Percentiles rank a stretch among this genome's conserved stretches.
Evolutionary conservation across 1,140 invertebrate species (phyloP).

Genomic region (Tetragnatha versicolor): DNA sequence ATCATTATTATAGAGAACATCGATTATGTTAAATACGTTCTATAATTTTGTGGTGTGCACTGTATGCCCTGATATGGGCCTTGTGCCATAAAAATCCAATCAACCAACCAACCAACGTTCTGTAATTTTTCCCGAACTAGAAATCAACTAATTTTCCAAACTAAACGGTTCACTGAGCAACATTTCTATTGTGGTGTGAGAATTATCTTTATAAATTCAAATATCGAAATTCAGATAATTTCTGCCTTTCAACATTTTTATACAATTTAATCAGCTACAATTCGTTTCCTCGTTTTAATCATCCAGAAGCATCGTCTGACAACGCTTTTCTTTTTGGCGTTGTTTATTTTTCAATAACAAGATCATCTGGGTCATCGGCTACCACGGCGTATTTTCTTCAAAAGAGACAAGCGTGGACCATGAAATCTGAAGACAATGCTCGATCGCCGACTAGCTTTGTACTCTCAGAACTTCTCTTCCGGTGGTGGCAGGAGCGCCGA

Average conservation of each 20-base stretch:
- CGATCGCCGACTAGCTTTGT: neutral
- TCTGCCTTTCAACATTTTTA: neutral
- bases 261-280: neutral
- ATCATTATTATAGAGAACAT: no score
- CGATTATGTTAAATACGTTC: no score
- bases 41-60: no score
- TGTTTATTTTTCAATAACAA: conserved; percentile 9
- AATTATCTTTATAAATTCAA: neutral
- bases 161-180: neutral
- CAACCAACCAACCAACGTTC: no score
- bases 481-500: no score
- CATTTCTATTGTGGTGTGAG: no score
- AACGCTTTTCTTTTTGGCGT: conserved; percentile 2
- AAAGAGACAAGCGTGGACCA: no score
- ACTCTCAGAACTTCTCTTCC: no score
- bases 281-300: neutral
- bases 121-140: neutral
- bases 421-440: neutral
- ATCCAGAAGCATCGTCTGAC: neutral
- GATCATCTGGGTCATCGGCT: conserved; percentile 12
- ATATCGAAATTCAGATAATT: neutral
- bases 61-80: no score
- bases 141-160: neutral
- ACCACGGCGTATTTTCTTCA: neutral
- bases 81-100: no score